phyloP scores from a whole-genome alignment of 2,113 vertebrate genomes.

The Corythaixoides concolor region DNA sequence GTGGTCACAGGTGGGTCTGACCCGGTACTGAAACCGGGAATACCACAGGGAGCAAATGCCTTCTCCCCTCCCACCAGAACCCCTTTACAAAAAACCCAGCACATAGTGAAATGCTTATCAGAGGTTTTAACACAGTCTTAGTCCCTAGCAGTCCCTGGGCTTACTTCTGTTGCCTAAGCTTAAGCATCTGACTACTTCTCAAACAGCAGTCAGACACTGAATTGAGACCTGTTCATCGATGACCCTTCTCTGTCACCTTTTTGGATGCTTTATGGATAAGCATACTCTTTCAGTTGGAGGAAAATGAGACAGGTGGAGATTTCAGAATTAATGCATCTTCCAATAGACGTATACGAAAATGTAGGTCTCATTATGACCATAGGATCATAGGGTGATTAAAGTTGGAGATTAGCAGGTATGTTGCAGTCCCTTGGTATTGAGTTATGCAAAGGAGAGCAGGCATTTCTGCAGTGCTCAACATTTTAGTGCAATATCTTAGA shows the following conservation, averaged over 20 bases:
- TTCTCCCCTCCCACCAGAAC: no score
- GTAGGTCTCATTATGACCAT: background rate
- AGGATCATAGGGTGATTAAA: background rate
- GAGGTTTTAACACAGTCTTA: background rate
- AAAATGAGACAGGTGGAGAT: background rate
- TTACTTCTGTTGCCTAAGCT: background rate
- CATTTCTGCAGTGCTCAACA: background rate
- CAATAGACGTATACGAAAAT: background rate
- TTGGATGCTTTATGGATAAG: background rate
- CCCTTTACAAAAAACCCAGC: no score
- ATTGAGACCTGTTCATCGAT: background rate
- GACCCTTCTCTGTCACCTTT: background rate
- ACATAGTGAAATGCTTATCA: background rate
- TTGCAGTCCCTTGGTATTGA: background rate
- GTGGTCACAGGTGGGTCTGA: no score
- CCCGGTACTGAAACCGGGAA: no score
- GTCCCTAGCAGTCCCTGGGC: background rate
- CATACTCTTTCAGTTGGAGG: background rate
- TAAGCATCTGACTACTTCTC: background rate
- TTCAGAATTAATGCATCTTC: background rate
- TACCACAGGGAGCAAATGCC: no score
- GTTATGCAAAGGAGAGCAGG: background rate
- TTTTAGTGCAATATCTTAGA: background rate
- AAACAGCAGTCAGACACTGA: background rate
- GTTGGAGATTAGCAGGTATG: background rate